These are phyloP conservation scores for Osmoderma eremita DNA, from an alignment of 2,888 invertebrate species.

Conservation along the genomic window DNA sequence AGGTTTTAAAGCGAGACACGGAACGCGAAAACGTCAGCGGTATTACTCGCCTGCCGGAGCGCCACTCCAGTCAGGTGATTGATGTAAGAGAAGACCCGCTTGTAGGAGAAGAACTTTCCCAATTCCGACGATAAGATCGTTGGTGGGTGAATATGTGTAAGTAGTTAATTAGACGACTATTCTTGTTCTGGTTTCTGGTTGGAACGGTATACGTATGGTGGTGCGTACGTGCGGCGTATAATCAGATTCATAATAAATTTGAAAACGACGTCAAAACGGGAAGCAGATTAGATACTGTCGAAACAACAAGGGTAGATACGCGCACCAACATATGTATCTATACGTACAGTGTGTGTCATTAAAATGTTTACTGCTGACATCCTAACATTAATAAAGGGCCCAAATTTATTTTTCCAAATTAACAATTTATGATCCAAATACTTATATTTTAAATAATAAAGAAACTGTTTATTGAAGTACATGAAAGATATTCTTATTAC, in stretches of 20 bases:
- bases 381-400: too few species aligned
- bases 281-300: slow-evolving; percentile 30
- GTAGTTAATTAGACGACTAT: slow-evolving; percentile 33
- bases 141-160: slow-evolving; percentile 13
- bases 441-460: too few species aligned
- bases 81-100: not conserved
- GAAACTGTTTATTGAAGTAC: too few species aligned
- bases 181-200: slow-evolving; percentile 19
- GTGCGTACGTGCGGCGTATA: slow-evolving; percentile 18
- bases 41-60: not conserved
- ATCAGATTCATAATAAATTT: slow-evolving; percentile 39
- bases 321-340: too few species aligned
- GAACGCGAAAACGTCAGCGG: not conserved
- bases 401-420: too few species aligned
- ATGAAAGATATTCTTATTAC: too few species aligned
- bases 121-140: slow-evolving; percentile 28
- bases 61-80: too few species aligned
- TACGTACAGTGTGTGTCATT: too few species aligned
- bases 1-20: slow-evolving; percentile 26
- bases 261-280: slow-evolving; percentile 32
- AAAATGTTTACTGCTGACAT: too few species aligned
- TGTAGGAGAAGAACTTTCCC: slow-evolving; percentile 22
- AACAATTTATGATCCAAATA: too few species aligned
- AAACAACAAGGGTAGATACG: slow-evolving; percentile 13
- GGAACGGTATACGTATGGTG: slow-evolving; percentile 12